These are phyloP conservation scores for Pseudanteris insignis DNA, from an alignment of 2,888 invertebrate genomes.

Conservation along the genomic window DNA sequence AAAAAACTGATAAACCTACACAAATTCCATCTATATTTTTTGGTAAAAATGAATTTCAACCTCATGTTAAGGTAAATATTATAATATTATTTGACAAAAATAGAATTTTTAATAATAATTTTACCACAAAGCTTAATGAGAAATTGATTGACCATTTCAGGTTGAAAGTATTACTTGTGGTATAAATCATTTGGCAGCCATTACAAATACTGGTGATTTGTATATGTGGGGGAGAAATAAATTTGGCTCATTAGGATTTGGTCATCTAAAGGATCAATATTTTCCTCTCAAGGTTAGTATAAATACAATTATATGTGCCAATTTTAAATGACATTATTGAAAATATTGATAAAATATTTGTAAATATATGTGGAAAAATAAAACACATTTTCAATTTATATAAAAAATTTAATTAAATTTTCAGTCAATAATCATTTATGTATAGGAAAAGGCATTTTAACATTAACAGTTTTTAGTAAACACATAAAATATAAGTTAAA, in stretches of 20 bases:
- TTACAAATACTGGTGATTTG: slow-evolving; percentile 84
- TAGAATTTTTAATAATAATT: not conserved
- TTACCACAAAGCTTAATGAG: too few relatives aligned
- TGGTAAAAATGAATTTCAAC: slow-evolving; percentile 84
- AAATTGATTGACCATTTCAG: slow-evolving; percentile 61
- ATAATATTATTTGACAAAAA: not conserved
- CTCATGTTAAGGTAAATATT: slow-evolving; percentile 68
- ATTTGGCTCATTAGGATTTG: slow-evolving; percentile 84
- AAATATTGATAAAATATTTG: too few relatives aligned
- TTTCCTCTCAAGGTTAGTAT: slow-evolving; percentile 82
- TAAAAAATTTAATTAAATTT: too few relatives aligned
- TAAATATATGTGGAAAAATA: too few relatives aligned
- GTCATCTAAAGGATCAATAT: slow-evolving; percentile 81
- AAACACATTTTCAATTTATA: too few relatives aligned
- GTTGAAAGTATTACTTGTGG: slow-evolving; percentile 72
- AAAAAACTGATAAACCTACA: slow-evolving; percentile 74
- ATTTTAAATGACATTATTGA: too few relatives aligned
- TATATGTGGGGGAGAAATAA: slow-evolving; percentile 94
- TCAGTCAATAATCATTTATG: too few relatives aligned
- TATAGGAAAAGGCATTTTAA: too few relatives aligned
- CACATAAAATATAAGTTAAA: too few relatives aligned
- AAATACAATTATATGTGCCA: too few relatives aligned
- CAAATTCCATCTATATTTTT: slow-evolving; percentile 83
- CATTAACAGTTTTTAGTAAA: too few relatives aligned
- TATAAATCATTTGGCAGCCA: slow-evolving; percentile 80